phyloP scores from a whole-genome alignment of 2,888 invertebrate genomes.

The Agrochola macilenta region DNA sequence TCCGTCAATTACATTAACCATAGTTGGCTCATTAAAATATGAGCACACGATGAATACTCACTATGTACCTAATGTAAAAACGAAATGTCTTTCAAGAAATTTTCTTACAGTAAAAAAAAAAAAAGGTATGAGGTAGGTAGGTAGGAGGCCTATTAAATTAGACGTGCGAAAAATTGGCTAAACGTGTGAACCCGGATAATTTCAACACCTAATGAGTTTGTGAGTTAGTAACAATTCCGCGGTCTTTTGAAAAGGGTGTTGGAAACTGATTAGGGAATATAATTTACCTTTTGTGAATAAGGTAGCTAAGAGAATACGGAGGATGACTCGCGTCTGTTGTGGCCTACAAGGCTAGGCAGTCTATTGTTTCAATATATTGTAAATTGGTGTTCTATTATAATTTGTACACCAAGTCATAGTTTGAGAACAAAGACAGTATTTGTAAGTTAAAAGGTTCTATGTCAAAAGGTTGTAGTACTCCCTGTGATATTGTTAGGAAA shows the following conservation, averaged over 20 bases:
- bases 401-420: neutral
- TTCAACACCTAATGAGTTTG: constrained; percentile 43
- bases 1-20: too few relatives aligned
- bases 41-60: too few relatives aligned
- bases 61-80: too few relatives aligned
- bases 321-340: constrained; percentile 14
- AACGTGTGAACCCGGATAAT: constrained; percentile 9
- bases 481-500: neutral
- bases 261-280: constrained; percentile 29
- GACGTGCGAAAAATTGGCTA: neutral
- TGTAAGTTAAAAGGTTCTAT: neutral
- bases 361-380: neutral
- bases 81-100: neutral
- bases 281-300: constrained; percentile 42
- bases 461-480: neutral
- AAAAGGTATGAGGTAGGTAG: too few relatives aligned
- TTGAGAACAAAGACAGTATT: neutral
- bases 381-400: neutral
- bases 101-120: neutral
- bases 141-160: neutral
- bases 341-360: neutral
- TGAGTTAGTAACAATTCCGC: constrained; percentile 34
- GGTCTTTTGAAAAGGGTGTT: constrained; percentile 16
- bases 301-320: constrained; percentile 1
- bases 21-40: too few relatives aligned